Evolutionary conservation across 2,113 vertebrate species (phyloP).

Genomic region (Siphamia tubifer): DNA sequence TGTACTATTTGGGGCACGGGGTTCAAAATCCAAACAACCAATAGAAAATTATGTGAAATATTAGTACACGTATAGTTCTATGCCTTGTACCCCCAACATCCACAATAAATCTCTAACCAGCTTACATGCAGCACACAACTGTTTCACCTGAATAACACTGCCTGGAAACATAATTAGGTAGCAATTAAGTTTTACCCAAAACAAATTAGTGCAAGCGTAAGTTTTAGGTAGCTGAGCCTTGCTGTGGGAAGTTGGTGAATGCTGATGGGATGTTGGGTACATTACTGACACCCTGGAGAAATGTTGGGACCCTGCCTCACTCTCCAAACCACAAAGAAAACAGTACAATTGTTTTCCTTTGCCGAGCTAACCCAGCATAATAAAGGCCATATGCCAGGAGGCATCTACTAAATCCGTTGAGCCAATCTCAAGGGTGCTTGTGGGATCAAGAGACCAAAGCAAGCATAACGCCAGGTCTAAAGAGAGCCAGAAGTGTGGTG

Average conservation of each 20-base stretch:
- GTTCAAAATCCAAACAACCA: too few species aligned
- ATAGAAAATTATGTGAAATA: too few species aligned
- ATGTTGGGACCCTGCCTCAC: conserved; percentile 5
- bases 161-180: background rate
- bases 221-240: background rate
- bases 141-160: background rate
- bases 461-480: conserved; percentile 31
- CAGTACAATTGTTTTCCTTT: conserved; percentile 47
- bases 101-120: too few species aligned
- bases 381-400: conserved; percentile 43
- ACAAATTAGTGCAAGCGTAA: background rate
- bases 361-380: conserved; percentile 51
- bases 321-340: conserved; percentile 7
- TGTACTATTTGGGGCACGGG: too few species aligned
- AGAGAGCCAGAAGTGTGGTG: conserved; percentile 30
- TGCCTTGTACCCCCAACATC: too few species aligned
- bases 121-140: background rate
- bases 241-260: background rate
- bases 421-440: conserved; percentile 62
- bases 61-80: too few species aligned
- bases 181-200: background rate
- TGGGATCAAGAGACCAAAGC: conserved; percentile 62
- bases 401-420: conserved; percentile 46
- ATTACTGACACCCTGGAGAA: conserved; percentile 10
- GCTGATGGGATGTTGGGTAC: background rate